These are phyloP conservation scores for Pachyrhynchus sulphureomaculatus DNA, from an alignment of 1,140 invertebrate species.

Conservation along the genomic window DNA sequence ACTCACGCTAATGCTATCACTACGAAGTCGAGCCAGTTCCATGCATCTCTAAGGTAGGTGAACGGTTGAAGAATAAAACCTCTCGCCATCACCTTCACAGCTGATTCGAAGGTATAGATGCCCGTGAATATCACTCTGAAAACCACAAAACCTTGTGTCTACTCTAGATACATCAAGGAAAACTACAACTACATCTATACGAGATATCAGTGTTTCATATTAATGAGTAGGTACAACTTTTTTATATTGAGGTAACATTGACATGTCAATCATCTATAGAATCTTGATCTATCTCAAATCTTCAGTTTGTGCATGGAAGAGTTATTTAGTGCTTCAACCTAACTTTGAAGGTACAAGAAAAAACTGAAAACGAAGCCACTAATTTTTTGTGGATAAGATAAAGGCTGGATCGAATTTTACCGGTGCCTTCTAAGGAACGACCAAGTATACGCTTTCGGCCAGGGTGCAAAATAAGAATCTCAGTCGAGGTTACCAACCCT, in stretches of 20 bases:
- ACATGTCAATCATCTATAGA: not conserved
- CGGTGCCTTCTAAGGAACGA: too few relatives aligned
- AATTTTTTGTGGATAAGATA: too few relatives aligned
- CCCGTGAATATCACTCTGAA: slow-evolving; percentile 98
- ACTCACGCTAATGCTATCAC: slow-evolving; percentile 99
- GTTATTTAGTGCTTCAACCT: too few relatives aligned
- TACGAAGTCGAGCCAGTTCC: slow-evolving; percentile 99
- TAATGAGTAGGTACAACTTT: too few relatives aligned
- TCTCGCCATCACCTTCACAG: slow-evolving; percentile 97
- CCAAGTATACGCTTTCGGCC: too few relatives aligned
- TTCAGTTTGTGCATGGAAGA: not conserved
- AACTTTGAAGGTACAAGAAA: too few relatives aligned
- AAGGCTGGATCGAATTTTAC: too few relatives aligned
- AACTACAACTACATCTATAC: not conserved
- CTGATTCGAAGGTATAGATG: slow-evolving; percentile 99
- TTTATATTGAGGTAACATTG: not conserved
- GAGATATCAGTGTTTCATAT: too few relatives aligned
- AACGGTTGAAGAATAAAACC: slow-evolving; percentile 98
- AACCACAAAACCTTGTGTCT: slow-evolving; percentile 29
- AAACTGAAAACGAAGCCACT: too few relatives aligned
- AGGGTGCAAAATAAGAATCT: too few relatives aligned
- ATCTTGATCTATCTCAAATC: not conserved
- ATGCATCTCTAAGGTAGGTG: slow-evolving; percentile 99
- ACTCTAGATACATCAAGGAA: slow-evolving; percentile 11
- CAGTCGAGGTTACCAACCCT: too few relatives aligned